Percentiles rank a stretch among this genome's conserved stretches.
These are phyloP conservation scores for Varanus komodoensis DNA, from an alignment of 2,113 vertebrate species.

Conservation along the genomic window DNA sequence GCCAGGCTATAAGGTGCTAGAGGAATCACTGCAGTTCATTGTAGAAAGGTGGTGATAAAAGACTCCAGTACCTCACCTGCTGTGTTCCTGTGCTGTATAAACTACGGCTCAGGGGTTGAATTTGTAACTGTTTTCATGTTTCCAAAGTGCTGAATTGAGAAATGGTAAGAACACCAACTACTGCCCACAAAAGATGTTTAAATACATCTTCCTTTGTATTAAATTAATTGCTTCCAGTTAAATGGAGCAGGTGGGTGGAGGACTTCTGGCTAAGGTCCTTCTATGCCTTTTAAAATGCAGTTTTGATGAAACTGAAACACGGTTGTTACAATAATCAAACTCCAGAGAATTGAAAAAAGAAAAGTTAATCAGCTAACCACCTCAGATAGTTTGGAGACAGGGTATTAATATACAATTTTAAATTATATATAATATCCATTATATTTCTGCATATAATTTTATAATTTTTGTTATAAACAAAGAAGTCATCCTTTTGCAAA, in stretches of 20 bases:
- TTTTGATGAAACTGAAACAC: background rate
- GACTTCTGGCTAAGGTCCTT: background rate
- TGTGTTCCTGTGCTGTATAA: background rate
- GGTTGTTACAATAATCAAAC: background rate
- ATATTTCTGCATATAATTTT: no score
- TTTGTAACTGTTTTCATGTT: background rate
- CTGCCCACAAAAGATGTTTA: constrained; percentile 27
- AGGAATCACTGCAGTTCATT: background rate
- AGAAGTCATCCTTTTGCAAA: background rate
- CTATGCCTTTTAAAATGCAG: constrained; percentile 44
- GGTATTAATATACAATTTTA: background rate
- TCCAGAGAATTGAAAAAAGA: constrained; percentile 7
- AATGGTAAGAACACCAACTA: constrained; percentile 2
- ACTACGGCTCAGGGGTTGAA: constrained; percentile 11
- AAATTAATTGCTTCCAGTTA: constrained; percentile 37
- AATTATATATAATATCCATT: background rate
- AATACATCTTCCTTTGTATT: background rate
- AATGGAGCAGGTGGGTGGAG: constrained; percentile 18
- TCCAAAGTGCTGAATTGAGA: constrained; percentile 5
- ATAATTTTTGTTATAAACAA: background rate
- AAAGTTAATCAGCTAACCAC: constrained; percentile 20
- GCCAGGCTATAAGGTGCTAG: no score
- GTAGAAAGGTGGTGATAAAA: background rate
- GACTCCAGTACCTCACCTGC: constrained; percentile 11
- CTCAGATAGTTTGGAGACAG: background rate